These are phyloP conservation scores for Trididemnum clinides DNA, from an alignment of 23 tunicate species.

Conservation along the genomic window DNA sequence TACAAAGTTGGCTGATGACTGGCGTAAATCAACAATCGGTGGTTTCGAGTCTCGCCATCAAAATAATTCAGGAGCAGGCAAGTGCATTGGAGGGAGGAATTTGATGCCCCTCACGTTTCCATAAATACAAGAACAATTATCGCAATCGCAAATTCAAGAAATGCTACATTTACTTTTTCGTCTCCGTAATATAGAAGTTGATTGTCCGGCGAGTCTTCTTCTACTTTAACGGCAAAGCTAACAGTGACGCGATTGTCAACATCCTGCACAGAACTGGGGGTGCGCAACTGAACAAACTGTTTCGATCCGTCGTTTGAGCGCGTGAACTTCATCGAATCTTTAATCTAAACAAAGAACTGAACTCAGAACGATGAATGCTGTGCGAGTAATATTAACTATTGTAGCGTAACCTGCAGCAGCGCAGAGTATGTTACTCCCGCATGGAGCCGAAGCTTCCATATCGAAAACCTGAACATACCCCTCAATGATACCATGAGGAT, in stretches of 20 bases:
- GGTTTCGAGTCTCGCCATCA: too few species aligned
- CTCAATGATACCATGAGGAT: too few species aligned
- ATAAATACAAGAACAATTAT: too few species aligned
- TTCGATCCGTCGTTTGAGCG: neutral
- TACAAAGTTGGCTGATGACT: too few species aligned
- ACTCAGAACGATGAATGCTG: neutral
- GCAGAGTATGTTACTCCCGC: too few species aligned
- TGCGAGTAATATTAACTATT: neutral
- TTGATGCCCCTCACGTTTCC: too few species aligned
- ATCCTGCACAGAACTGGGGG: slow-evolving; percentile 38
- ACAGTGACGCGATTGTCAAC: slow-evolving; percentile 13
- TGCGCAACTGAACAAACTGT: slow-evolving; percentile 55
- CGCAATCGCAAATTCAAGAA: neutral
- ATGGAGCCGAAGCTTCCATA: too few species aligned
- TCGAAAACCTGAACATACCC: too few species aligned
- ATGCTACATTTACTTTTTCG: slow-evolving; percentile 32
- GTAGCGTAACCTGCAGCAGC: too few species aligned
- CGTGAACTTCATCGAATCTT: slow-evolving; percentile 40
- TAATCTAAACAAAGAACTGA: slow-evolving; percentile 25
- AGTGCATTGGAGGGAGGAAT: too few species aligned
- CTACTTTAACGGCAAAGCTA: slow-evolving; percentile 37
- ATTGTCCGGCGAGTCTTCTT: slow-evolving; percentile 34
- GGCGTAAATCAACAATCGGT: too few species aligned
- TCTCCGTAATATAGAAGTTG: slow-evolving; percentile 67
- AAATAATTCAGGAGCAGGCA: too few species aligned